Base-by-base conservation (phyloP, 2,113 vertebrate species). In the Lonchura striata region DNA sequence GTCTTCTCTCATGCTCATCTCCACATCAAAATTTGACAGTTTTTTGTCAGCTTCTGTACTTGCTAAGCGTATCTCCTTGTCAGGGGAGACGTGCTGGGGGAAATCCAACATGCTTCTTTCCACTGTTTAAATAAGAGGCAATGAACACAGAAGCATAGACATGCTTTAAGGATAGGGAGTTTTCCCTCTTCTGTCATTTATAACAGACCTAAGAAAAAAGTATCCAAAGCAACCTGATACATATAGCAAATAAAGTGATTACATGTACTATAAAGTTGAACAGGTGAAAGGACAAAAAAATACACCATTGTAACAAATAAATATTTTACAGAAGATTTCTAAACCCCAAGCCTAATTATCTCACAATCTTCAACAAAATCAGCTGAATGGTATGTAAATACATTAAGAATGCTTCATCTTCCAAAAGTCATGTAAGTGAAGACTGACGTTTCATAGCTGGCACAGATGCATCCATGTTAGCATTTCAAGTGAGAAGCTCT, bases 11-110 rank as follows among this genome's bases (percentile, higher is more conserved):
- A 99, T 99, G 91, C 98, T 99, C 95, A 99, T 98, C 97, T 99
- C 99, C 90, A 99, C 99, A 76, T 99, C 99, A 59, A 99, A 99
- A 92, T 98, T 98, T 14, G 99, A 99, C 92, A 99, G 98, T 13
- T 93, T 98, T 96, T 99, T 99, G 97, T 99, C 99, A 16, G 99
- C 99, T 93, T 99, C 98, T 5, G 99, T 99, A 97, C 99, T 99
- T 33, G 99, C 99, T 16, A 97, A 95, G n/a, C 99, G 98, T 28
- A 99, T 97, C 30, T 99, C 98, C 96, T 97, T 98, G 76, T 98
- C 97, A 7, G 98, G 96, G 19, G 98, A 99, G 20, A 99, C 97
- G 1, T 99, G 99, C 97, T 99, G 99, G 12, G 98, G 99, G 95
- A 99, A 99, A 96, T 99, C 98, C 42, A 99, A 96, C 75, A 98